Base-by-base conservation (phyloP, 2,888 invertebrate species). In the Tromatobia lineatoria region DNA sequence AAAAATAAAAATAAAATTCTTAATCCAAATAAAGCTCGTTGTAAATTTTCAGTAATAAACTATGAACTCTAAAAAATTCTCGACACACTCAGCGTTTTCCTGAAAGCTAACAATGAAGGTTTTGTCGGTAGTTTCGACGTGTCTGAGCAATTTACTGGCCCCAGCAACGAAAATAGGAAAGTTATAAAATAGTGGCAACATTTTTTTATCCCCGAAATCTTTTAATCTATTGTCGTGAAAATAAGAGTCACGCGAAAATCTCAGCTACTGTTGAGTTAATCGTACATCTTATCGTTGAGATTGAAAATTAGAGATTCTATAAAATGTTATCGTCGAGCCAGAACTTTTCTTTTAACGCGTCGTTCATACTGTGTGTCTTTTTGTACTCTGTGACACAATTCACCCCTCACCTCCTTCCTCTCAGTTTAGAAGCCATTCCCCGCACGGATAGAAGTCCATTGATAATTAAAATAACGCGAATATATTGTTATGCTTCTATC, bases 341-440 rank as follows among this genome's bases (percentile, higher is more conserved):
- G 61, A 13, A 64, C 38, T 38, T 38, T 42, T 18, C 34, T 38
- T 64, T 47, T 75, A 57, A 64, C 34, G 23, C 50, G 38, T 78
- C 54, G 54, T 75, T 64, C 66, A 59, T 80, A 61, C 59, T 54
- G 73, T 50, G 23, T 74, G 74, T 67, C 77, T 78, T 86, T 88
- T 86, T 86, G 79, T 70, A 70, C 86, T 87, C 86, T 89, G 86
- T 88, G 86, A 86, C 85, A 89, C 85, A 88, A 91, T 92, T 90
- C 89, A 89, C 88, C 88, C 92, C 92, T 66, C 66, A 52, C 52
- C 76, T 93, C 93, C 93, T 93, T 93, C 93, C 93, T 93, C 93
- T 94, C 94, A 92, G 92, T 92, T 92, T 92, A 92, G 88, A 91
- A 93, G 90, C 87, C 90, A 88, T 82, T 74, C 10, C 23, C 73